A percentile compares a stretch with the other conserved stretches of the same genome.
Evolutionary conservation across 2,113 vertebrate species (phyloP).

Genomic region (Notechis scutatus): DNA sequence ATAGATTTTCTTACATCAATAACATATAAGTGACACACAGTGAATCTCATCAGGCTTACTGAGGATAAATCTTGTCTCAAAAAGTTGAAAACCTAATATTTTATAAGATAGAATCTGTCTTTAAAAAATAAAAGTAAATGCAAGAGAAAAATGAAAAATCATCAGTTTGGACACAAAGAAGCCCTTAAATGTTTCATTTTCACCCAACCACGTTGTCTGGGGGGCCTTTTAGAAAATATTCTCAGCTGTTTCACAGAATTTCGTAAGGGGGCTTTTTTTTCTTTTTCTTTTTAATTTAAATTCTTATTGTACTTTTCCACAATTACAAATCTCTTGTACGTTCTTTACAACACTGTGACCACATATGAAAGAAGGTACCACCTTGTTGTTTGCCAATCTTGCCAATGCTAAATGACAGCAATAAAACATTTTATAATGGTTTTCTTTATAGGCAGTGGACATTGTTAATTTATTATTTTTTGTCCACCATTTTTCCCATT

Average conservation of each 20-base stretch:
- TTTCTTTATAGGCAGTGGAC: too few species aligned
- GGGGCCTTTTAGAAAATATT: neutral
- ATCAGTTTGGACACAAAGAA: neutral
- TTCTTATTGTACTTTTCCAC: too few species aligned
- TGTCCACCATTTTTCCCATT: too few species aligned
- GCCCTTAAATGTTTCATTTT: neutral
- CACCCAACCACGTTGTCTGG: neutral
- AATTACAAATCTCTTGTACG: too few species aligned
- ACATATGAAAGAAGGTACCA: too few species aligned
- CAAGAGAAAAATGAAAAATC: neutral
- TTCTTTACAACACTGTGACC: too few species aligned
- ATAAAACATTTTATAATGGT: too few species aligned
- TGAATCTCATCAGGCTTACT: neutral
- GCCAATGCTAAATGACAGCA: too few species aligned
- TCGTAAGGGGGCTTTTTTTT: neutral
- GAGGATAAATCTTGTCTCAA: neutral
- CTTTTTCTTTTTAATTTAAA: too few species aligned
- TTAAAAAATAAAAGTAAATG: neutral
- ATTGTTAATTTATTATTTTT: too few species aligned
- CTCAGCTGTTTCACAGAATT: neutral
- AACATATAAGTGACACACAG: neutral
- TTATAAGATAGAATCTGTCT: neutral
- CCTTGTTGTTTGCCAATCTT: too few species aligned
- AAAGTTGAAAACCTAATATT: constrained; percentile 7
- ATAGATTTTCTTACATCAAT: constrained; percentile 13